Evolutionary conservation across 1,140 invertebrate species (phyloP).

Genomic region (Polyergus mexicanus): DNA sequence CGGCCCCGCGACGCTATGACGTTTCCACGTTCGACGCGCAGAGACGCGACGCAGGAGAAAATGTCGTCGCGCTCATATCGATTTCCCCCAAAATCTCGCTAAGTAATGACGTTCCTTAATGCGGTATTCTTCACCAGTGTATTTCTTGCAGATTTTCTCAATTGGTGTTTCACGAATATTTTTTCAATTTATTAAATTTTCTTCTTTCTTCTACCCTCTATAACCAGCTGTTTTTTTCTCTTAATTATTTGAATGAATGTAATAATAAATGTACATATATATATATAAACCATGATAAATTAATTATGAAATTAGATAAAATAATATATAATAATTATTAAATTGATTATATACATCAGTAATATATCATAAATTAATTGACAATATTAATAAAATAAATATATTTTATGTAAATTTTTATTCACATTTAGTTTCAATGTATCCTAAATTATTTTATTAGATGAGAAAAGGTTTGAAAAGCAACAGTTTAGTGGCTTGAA

Average conservation of each 20-base stretch:
- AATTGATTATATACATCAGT: too few relatives aligned
- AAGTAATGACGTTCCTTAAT: not conserved
- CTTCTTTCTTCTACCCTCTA: not conserved
- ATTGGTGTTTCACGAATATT: not conserved
- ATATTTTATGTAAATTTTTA: not conserved
- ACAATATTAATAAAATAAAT: constrained; percentile 4
- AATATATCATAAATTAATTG: not conserved
- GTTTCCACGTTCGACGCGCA: constrained; percentile 74
- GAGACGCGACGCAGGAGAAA: constrained; percentile 60
- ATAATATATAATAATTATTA: too few relatives aligned
- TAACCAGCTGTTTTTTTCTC: not conserved
- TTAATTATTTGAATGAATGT: not conserved
- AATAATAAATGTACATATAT: not conserved
- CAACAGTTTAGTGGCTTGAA: not conserved
- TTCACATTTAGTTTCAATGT: not conserved
- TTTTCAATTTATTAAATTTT: not conserved
- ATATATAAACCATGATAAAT: too few relatives aligned
- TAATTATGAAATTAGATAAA: too few relatives aligned
- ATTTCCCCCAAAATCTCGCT: constrained; percentile 29
- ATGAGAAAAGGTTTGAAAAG: not conserved
- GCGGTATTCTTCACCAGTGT: not conserved
- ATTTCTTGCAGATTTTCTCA: not conserved
- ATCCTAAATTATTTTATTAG: not conserved
- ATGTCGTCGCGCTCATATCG: constrained; percentile 46
- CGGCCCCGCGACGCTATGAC: constrained; percentile 46